A percentile compares a stretch with the other conserved stretches of the same genome.
phyloP scores from a whole-genome alignment of 2,888 invertebrate species.

The Dromius quadrimaculatus region DNA sequence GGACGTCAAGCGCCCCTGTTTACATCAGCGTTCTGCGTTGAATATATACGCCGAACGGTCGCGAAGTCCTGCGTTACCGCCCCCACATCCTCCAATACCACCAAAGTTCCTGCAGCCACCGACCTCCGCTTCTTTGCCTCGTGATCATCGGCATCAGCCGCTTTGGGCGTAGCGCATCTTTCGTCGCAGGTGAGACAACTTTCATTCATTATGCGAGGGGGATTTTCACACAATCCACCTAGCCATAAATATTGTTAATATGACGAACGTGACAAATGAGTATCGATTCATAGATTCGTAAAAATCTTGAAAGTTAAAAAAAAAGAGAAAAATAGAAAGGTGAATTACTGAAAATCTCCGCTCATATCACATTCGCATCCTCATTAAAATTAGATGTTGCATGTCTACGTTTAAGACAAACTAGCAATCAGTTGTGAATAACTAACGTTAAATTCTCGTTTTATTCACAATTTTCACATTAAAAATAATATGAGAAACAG shows the following conservation, averaged over 20 bases:
- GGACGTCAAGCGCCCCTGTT: conserved; percentile 75
- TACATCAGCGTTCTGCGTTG: conserved; percentile 76
- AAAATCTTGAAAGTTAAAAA: too few relatives aligned
- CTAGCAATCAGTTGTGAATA: background rate
- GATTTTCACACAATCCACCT: too few relatives aligned
- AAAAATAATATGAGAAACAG: conserved; percentile 27
- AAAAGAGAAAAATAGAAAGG: too few relatives aligned
- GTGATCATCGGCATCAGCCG: conserved; percentile 73
- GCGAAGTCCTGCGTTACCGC: conserved; percentile 72
- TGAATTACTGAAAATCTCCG: too few relatives aligned
- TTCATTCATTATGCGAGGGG: conserved; percentile 23
- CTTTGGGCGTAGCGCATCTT: conserved; percentile 85
- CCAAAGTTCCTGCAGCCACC: conserved; percentile 68
- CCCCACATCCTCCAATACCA: conserved; percentile 74
- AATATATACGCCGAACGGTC: conserved; percentile 78
- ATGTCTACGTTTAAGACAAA: conserved; percentile 9
- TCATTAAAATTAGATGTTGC: conserved; percentile 13
- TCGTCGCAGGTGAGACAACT: conserved; percentile 72
- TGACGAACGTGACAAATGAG: too few relatives aligned
- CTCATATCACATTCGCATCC: background rate
- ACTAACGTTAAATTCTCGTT: conserved; percentile 1
- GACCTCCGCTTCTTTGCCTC: conserved; percentile 67
- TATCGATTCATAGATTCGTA: too few relatives aligned
- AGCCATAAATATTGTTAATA: too few relatives aligned
- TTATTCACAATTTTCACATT: background rate